A percentile compares a stretch with the other conserved stretches of the same genome.
phyloP scores from a whole-genome alignment of 2,797 vertebrate genomes.

The Lepus townsendii region DNA sequence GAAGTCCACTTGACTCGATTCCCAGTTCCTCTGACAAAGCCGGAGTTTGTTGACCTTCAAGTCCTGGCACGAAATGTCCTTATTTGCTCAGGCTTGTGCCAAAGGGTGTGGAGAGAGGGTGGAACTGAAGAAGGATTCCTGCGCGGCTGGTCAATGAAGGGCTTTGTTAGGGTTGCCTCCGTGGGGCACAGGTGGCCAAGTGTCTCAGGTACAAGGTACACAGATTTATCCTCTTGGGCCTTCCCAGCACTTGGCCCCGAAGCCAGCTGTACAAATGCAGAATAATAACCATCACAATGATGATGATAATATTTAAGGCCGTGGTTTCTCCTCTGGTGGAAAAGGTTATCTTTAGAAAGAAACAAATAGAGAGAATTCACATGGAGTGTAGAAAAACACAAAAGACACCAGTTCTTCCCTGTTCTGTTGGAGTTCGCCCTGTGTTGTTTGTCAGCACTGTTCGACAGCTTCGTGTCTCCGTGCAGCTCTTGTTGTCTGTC shows the following conservation, averaged over 20 bases:
- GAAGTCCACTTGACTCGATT: slow-evolving; percentile 65
- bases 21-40: slow-evolving; percentile 73
- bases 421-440: neutral
- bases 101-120: slow-evolving; percentile 72
- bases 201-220: neutral
- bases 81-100: slow-evolving; percentile 72
- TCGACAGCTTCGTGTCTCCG: neutral
- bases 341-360: slow-evolving; percentile 42
- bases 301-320: neutral
- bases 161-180: slow-evolving; percentile 55
- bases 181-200: neutral
- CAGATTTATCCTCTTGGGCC: neutral
- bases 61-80: slow-evolving; percentile 54
- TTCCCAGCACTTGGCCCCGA: neutral
- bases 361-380: neutral
- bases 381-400: neutral
- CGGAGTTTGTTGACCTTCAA: slow-evolving; percentile 67
- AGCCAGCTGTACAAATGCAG: neutral
- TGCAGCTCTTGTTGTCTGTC: neutral
- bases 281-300: neutral
- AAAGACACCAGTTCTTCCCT: neutral
- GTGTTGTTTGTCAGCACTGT: rapidly evolving
- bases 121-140: slow-evolving; percentile 58
- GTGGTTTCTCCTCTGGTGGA: neutral
- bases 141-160: slow-evolving; percentile 60